These are phyloP conservation scores for Margarornis squamiger DNA, from an alignment of 2,797 vertebrate species.

Conservation along the genomic window DNA sequence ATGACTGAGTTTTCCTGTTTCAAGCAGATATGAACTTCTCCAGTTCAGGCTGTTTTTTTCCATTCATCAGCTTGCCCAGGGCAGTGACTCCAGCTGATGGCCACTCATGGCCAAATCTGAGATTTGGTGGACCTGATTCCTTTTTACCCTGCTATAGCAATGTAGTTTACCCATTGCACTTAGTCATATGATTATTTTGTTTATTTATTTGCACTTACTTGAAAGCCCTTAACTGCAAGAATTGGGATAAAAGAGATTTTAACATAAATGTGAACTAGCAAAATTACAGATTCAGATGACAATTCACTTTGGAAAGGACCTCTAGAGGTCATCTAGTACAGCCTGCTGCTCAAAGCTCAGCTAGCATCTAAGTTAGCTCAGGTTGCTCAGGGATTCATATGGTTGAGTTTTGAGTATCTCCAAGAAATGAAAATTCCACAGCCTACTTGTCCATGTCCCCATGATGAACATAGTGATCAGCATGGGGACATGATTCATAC, in stretches of 20 bases:
- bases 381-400: neutral
- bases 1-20: neutral
- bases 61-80: neutral
- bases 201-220: neutral
- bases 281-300: neutral
- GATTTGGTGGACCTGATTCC: neutral
- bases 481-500: too few species aligned
- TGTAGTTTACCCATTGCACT: neutral
- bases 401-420: neutral
- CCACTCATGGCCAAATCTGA: neutral
- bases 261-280: neutral
- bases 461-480: neutral
- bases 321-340: neutral
- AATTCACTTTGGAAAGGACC: neutral
- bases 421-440: neutral
- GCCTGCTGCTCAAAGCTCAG: neutral
- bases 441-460: rapidly evolving
- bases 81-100: neutral
- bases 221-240: neutral
- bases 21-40: neutral
- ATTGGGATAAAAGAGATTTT: neutral
- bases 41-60: neutral
- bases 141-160: neutral
- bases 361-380: neutral
- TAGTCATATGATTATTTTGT: neutral